phyloP scores from a whole-genome alignment of 2,113 vertebrate species.

The Neogobius melanostomus region DNA sequence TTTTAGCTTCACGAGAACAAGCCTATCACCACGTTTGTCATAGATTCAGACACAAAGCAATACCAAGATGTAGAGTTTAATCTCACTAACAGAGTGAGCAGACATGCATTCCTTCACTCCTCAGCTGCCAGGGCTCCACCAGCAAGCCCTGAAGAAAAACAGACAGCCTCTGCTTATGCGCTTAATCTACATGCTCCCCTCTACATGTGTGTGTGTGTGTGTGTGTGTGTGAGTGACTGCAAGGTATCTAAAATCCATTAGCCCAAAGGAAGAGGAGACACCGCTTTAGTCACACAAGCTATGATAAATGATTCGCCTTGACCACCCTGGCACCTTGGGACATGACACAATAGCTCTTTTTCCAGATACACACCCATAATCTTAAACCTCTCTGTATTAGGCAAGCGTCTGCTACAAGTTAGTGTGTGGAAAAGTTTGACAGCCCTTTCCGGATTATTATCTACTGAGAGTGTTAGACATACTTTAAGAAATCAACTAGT shows the following conservation, averaged over 20 bases:
- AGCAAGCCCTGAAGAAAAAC: slow-evolving; percentile 68
- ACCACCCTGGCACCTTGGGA: slow-evolving; percentile 41
- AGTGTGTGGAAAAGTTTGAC: neutral
- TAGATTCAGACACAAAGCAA: neutral
- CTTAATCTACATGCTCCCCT: slow-evolving; percentile 50
- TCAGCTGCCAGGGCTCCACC: slow-evolving; percentile 49
- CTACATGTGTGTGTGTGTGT: slow-evolving; percentile 17
- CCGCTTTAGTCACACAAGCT: slow-evolving; percentile 33
- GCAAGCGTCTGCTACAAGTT: neutral
- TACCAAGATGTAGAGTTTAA: slow-evolving; percentile 50
- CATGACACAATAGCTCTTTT: slow-evolving; percentile 13
- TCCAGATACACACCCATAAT: slow-evolving; percentile 28
- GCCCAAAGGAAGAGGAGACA: slow-evolving; percentile 34
- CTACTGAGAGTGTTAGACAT: no score
- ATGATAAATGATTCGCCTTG: slow-evolving; percentile 48
- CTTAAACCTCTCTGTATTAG: neutral
- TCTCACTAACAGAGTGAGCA: slow-evolving; percentile 68
- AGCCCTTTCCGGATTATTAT: no score
- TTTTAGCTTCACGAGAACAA: neutral
- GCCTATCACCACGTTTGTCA: neutral
- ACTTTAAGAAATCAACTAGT: no score
- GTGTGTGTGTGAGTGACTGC: slow-evolving; percentile 47
- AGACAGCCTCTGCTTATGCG: slow-evolving; percentile 61
- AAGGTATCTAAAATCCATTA: slow-evolving; percentile 61
- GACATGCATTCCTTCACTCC: slow-evolving; percentile 71